These are phyloP conservation scores for Aleiodes sp. DNA, from an alignment of 1,140 invertebrate species.

Conservation along the genomic window DNA sequence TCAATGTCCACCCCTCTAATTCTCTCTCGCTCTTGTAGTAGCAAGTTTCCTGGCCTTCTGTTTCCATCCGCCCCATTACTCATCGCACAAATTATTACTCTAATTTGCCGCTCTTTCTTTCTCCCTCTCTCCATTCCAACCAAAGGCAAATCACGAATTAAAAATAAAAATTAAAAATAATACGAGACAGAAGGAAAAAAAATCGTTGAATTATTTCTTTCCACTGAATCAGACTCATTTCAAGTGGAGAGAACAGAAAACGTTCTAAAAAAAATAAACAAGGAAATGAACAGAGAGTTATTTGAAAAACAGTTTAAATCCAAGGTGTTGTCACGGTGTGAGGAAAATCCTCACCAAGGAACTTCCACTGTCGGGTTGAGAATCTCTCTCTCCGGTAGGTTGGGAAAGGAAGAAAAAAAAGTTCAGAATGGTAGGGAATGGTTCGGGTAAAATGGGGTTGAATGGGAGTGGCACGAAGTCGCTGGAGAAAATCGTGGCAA, in stretches of 20 bases:
- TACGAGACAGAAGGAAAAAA: neutral
- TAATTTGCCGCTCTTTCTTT: slow-evolving; percentile 28
- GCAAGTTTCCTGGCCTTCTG: too few species aligned
- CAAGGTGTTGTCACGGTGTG: neutral
- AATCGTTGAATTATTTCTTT: neutral
- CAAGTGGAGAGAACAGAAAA: neutral
- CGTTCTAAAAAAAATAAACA: neutral
- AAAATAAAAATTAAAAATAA: slow-evolving; percentile 6
- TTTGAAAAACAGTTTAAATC: neutral
- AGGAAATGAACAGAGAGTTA: neutral
- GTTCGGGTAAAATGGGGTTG: neutral
- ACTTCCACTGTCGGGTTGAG: neutral
- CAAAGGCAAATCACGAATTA: neutral
- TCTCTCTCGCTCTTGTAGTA: too few species aligned
- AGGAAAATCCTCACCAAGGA: neutral
- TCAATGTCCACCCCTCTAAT: too few species aligned
- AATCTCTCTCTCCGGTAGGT: neutral
- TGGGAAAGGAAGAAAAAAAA: too few species aligned
- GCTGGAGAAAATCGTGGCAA: slow-evolving; percentile 10
- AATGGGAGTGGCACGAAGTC: neutral
- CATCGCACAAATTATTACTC: slow-evolving; percentile 32
- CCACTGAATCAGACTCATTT: neutral
- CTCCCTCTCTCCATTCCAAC: neutral
- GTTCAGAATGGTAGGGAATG: neutral
- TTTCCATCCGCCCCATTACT: slow-evolving; percentile 31